Evolutionary conservation across 1,140 invertebrate species (phyloP).

Genomic region (Scaptomyza pallida): DNA sequence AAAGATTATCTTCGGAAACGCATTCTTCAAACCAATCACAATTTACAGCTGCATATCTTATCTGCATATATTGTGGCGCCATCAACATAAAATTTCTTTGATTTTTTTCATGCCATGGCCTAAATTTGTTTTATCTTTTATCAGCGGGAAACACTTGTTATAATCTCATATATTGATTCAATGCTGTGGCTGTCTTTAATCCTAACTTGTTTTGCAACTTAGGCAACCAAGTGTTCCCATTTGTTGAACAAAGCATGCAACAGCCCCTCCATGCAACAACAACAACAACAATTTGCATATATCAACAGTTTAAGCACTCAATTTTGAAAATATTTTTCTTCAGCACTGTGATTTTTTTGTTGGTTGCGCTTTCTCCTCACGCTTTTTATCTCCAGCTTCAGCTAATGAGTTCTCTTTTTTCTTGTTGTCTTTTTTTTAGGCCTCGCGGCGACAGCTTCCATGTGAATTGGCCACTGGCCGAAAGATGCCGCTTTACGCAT

Average conservation of each 20-base stretch:
- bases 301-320: constrained; percentile 31
- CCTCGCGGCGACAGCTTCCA: constrained; percentile 44
- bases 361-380: constrained; percentile 61
- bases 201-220: constrained; percentile 2
- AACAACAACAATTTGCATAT: constrained; percentile 29
- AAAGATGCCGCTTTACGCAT: constrained; percentile 19
- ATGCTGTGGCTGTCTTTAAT: constrained; percentile 10
- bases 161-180: constrained; percentile 9
- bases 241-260: background rate
- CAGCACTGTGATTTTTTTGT: constrained; percentile 11
- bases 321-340: constrained; percentile 10
- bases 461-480: constrained; percentile 47
- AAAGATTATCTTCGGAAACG: background rate
- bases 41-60: background rate
- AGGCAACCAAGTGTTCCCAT: background rate
- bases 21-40: background rate
- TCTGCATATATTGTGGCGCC: background rate
- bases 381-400: background rate
- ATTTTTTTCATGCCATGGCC: background rate
- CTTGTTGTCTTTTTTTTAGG: constrained; percentile 44
- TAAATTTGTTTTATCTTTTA: constrained; percentile 7
- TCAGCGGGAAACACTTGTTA: constrained; percentile 1
- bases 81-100: background rate
- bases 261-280: no score
- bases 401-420: constrained; percentile 14